Conservation (phyloP, 1,140 invertebrate genomes). For the Pemphigus obesinymphae region DNA sequence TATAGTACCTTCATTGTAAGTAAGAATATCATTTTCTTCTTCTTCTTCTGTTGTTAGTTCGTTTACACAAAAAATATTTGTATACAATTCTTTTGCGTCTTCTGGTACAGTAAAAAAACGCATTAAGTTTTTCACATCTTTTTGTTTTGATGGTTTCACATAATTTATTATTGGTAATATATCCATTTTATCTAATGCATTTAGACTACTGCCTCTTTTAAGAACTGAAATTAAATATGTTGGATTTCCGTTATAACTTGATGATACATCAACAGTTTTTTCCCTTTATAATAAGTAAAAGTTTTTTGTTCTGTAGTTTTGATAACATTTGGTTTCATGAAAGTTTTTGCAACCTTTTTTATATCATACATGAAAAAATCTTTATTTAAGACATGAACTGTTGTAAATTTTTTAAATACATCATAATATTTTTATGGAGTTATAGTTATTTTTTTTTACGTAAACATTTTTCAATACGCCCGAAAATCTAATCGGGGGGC, state of each 20-base stretch:
- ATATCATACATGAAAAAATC: too few species aligned
- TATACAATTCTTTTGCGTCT: background rate
- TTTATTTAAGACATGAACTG: conserved; percentile 30
- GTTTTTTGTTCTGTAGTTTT: background rate
- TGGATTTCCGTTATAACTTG: background rate
- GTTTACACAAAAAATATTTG: background rate
- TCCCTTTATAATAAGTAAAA: background rate
- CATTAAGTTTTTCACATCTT: conserved; percentile 7
- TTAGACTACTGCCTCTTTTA: background rate
- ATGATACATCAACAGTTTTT: background rate
- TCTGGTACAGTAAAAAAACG: background rate
- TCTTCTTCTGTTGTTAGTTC: background rate
- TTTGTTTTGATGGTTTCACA: background rate
- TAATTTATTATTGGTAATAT: background rate
- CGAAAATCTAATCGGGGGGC: conserved; percentile 48
- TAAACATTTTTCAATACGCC: conserved; percentile 47
- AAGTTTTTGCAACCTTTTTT: conserved; percentile 9
- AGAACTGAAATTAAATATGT: background rate
- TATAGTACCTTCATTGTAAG: background rate
- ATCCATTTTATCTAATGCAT: background rate
- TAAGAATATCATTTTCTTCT: background rate
- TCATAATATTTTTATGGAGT: conserved; percentile 40
- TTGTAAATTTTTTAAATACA: conserved; percentile 40
- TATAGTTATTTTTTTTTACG: conserved; percentile 44
- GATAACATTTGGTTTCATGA: background rate